A percentile compares a stretch with the other conserved stretches of the same genome.
These are phyloP conservation scores for Eremophila alpestris DNA, from an alignment of 2,797 vertebrate genomes.

Conservation along the genomic window DNA sequence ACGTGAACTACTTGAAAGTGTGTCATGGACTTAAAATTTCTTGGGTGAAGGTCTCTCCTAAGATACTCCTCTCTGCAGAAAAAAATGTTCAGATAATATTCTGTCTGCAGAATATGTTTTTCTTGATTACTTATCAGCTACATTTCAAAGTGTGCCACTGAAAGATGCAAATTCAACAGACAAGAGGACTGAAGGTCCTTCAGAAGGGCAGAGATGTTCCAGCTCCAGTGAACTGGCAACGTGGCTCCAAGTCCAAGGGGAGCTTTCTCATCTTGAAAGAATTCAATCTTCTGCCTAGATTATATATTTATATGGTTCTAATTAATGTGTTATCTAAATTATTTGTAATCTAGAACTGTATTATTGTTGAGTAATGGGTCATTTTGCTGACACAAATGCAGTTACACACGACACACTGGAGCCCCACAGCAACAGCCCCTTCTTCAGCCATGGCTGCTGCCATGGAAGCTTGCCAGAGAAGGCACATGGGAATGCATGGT, in stretches of 20 bases:
- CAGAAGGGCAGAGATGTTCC: neutral
- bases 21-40: neutral
- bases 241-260: constrained; percentile 29
- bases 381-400: neutral
- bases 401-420: neutral
- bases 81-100: neutral
- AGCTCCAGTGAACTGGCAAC: neutral
- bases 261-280: neutral
- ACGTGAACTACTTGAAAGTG: neutral
- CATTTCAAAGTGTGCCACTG: neutral
- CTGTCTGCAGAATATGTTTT: neutral
- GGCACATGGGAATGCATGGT: accelerated
- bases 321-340: constrained; percentile 9
- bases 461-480: accelerated
- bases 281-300: neutral
- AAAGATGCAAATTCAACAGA: constrained; percentile 26
- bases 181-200: neutral
- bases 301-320: neutral
- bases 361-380: neutral
- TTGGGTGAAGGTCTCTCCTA: neutral
- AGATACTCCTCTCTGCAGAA: neutral
- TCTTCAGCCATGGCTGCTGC: neutral
- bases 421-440: neutral
- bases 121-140: neutral
- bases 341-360: neutral